A percentile compares a stretch with the other conserved stretches of the same genome.
Evolutionary conservation across 2,888 invertebrate species (phyloP).

Genomic region (Stenolophus ochropezus): DNA sequence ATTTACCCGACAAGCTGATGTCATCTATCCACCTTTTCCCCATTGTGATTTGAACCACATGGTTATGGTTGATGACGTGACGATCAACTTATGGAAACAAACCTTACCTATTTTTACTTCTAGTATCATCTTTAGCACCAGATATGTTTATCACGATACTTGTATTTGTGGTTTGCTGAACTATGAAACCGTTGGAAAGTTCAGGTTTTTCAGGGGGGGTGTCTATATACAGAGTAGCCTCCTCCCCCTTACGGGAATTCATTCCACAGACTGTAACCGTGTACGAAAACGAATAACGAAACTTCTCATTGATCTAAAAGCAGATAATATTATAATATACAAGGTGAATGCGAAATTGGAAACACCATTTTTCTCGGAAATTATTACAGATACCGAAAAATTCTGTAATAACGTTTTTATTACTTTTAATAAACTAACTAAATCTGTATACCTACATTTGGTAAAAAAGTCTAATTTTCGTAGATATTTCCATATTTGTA

Average conservation of each 20-base stretch:
- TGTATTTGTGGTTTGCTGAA: slow-evolving; percentile 38
- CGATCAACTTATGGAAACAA: not conserved
- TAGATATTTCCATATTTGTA: too few species aligned
- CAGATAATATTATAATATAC: not conserved
- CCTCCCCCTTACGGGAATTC: slow-evolving; percentile 19
- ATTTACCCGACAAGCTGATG: too few species aligned
- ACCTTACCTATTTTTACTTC: slow-evolving; percentile 37
- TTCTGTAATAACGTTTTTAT: too few species aligned
- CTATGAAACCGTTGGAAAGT: not conserved
- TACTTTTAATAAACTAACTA: too few species aligned
- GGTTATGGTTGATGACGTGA: too few species aligned
- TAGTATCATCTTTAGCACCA: slow-evolving; percentile 12
- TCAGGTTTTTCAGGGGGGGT: slow-evolving; percentile 53
- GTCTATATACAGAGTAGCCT: slow-evolving; percentile 28
- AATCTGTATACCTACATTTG: too few species aligned
- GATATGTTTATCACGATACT: slow-evolving; percentile 32
- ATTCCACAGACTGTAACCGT: slow-evolving; percentile 24
- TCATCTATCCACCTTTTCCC: too few species aligned
- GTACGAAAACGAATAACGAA: slow-evolving; percentile 51
- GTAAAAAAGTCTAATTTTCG: too few species aligned
- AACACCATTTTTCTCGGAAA: too few species aligned
- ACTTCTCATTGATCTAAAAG: slow-evolving; percentile 33
- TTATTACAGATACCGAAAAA: too few species aligned
- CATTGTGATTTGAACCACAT: too few species aligned
- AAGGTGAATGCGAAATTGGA: not conserved